A percentile compares a stretch with the other conserved stretches of the same genome.
These are phyloP conservation scores for Cydia pomonella DNA, from an alignment of 1,140 invertebrate genomes.

Conservation along the genomic window DNA sequence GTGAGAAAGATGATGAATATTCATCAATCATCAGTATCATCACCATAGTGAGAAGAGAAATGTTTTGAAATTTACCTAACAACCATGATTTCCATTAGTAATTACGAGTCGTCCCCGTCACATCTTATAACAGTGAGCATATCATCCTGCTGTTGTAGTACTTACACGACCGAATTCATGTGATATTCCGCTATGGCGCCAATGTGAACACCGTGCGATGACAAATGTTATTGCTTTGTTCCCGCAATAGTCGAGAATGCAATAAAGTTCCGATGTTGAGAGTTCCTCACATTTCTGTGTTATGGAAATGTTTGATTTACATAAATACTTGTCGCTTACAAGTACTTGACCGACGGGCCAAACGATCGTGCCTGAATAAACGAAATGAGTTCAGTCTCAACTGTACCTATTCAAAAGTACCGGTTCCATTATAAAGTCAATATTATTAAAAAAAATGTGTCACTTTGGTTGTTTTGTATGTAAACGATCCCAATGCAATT, in stretches of 20 bases:
- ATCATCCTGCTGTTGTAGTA: not conserved
- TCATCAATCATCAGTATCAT: too few relatives aligned
- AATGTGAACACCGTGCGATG: constrained; percentile 40
- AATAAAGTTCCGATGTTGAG: constrained; percentile 53
- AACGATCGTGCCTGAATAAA: not conserved
- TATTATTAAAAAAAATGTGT: too few relatives aligned
- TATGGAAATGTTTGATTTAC: constrained; percentile 31
- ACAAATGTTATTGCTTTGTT: constrained; percentile 53
- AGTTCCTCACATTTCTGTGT: constrained; percentile 37
- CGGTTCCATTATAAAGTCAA: too few relatives aligned
- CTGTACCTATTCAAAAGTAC: not conserved
- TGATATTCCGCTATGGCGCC: constrained; percentile 5
- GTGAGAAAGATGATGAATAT: too few relatives aligned
- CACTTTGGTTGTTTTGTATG: too few relatives aligned
- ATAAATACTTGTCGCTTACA: constrained; percentile 24
- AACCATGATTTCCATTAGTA: not conserved
- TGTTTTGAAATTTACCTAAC: not conserved
- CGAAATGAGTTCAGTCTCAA: not conserved
- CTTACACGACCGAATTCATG: not conserved
- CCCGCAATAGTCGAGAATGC: constrained; percentile 48
- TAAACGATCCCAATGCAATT: too few relatives aligned
- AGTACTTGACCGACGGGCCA: not conserved
- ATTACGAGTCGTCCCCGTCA: not conserved
- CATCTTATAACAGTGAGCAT: not conserved
- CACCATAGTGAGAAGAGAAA: not conserved